Evolutionary conservation across 1,140 invertebrate species (phyloP).

Genomic region (Zelostemma sp.): DNA sequence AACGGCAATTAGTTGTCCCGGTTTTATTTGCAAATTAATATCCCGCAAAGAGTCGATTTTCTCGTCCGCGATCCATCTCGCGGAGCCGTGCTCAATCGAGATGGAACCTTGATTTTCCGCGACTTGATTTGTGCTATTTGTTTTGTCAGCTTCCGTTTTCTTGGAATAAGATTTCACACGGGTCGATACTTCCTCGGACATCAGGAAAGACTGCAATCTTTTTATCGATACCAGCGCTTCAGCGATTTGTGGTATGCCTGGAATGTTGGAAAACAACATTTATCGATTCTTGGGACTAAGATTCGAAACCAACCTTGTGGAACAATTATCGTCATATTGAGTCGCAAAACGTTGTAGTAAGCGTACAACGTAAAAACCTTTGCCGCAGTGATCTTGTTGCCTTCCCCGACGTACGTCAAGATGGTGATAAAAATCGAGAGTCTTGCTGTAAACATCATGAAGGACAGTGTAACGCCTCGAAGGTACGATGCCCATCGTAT

Average conservation of each 20-base stretch:
- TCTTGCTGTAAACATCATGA: conserved; percentile 80
- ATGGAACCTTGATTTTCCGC: no score
- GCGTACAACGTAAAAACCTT: conserved; percentile 82
- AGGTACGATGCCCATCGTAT: conserved; percentile 77
- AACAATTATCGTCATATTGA: conserved; percentile 83
- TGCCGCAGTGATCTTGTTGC: conserved; percentile 80
- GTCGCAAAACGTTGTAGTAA: no score
- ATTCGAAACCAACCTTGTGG: conserved; percentile 77
- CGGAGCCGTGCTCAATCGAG: no score
- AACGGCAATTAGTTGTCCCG: no score
- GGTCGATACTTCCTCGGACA: no score
- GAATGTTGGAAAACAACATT: conserved; percentile 2
- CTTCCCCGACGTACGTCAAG: conserved; percentile 80
- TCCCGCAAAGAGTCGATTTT: conserved; percentile 68
- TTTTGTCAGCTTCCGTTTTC: conserved; percentile 14
- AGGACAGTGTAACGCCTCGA: conserved; percentile 77
- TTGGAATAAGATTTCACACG: no score
- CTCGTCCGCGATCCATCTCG: no score
- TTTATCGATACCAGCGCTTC: no score
- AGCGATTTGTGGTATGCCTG: conserved; percentile 69
- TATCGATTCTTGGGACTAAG: no score
- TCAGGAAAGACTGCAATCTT: no score
- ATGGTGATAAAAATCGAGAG: no score
- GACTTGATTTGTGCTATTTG: conserved; percentile 12
- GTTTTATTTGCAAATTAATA: no score